Evolutionary conservation across 2,888 invertebrate genomes (phyloP).

Genomic region (Cepaea hortensis): DNA sequence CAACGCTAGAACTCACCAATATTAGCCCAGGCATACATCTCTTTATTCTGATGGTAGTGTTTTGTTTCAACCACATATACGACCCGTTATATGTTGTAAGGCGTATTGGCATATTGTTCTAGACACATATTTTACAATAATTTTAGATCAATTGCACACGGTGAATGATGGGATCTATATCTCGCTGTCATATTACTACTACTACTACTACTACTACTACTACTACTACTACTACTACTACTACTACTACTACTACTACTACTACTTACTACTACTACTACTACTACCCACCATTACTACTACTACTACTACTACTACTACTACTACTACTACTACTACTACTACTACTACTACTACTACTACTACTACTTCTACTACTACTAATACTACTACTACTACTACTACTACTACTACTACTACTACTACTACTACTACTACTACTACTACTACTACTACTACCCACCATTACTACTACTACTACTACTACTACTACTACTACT

Average conservation of each 20-base stretch:
- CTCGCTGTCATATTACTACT: neutral
- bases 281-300: conserved; percentile 5
- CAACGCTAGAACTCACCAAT: no score
- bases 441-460: neutral
- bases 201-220: neutral
- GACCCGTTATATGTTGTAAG: no score
- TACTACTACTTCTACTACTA: neutral
- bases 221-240: neutral
- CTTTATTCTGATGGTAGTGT: no score
- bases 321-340: neutral
- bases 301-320: neutral
- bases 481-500: neutral
- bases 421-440: neutral
- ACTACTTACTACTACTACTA: neutral
- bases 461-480: neutral
- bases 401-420: neutral
- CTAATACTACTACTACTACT: neutral
- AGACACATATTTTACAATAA: no score
- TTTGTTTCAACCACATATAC: no score
- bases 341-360: neutral
- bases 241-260: neutral
- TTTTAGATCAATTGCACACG: no score
- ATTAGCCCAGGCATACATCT: no score
- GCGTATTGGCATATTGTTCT: no score
- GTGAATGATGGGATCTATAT: no score